Evolutionary conservation across 2,888 invertebrate genomes (phyloP).

Genomic region (Tridacna crocea): DNA sequence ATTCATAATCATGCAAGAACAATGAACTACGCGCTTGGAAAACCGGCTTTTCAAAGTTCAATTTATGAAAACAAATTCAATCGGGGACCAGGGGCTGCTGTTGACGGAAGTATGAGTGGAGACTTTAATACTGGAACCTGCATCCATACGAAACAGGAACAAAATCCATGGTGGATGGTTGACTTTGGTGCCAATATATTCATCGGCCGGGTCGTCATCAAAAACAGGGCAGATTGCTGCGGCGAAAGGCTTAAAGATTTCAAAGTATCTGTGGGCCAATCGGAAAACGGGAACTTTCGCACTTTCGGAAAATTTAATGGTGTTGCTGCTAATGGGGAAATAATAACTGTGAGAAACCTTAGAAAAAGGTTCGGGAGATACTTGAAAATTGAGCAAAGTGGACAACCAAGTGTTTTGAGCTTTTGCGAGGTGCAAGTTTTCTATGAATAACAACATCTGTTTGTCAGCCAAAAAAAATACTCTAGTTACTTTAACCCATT

Average conservation of each 20-base stretch:
- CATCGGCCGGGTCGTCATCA: slow-evolving; percentile 15
- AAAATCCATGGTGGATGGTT: slow-evolving; percentile 13
- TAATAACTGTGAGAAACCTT: slow-evolving; percentile 19
- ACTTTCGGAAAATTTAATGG: slow-evolving; percentile 12
- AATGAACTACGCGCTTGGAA: slow-evolving; percentile 3
- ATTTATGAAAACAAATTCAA: slow-evolving; percentile 2
- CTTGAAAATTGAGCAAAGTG: slow-evolving; percentile 7
- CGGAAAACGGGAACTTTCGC: slow-evolving; percentile 9
- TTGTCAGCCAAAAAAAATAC: background rate
- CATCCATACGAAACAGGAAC: slow-evolving; percentile 10
- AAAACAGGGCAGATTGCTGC: slow-evolving; percentile 17
- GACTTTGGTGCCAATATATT: slow-evolving; percentile 17
- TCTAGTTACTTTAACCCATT: background rate
- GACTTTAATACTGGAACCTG: background rate
- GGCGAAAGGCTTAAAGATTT: slow-evolving; percentile 3
- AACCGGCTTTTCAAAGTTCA: slow-evolving; percentile 17
- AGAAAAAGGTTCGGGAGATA: slow-evolving; percentile 17
- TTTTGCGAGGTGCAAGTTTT: slow-evolving; percentile 22
- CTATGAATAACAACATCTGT: slow-evolving; percentile 4
- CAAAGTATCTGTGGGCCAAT: slow-evolving; percentile 4
- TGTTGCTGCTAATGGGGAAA: slow-evolving; percentile 8
- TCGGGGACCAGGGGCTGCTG: background rate
- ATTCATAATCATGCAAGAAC: slow-evolving; percentile 15
- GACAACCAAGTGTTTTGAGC: background rate
- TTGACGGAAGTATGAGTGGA: slow-evolving; percentile 13